Conservation (phyloP, 2,797 vertebrate genomes). For the Tolypeutes matacus region DNA sequence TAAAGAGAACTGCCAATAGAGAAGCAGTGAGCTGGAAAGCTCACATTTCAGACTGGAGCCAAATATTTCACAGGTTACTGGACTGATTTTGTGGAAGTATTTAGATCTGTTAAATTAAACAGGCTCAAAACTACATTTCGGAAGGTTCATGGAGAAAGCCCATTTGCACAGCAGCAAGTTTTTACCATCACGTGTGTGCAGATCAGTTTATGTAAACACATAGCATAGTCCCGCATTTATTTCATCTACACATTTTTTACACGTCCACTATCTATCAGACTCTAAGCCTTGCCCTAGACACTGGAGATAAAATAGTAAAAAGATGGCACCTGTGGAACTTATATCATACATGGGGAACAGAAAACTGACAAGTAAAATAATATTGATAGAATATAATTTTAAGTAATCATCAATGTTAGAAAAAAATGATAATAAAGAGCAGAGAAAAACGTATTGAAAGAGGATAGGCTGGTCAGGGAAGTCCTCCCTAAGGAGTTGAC, state of each 20-base stretch:
- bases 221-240: not conserved
- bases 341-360: not conserved
- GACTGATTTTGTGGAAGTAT: not conserved
- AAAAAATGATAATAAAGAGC: not conserved
- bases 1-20: not conserved
- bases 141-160: not conserved
- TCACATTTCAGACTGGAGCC: not conserved
- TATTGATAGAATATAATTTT: slow-evolving; percentile 6
- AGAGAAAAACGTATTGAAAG: not conserved
- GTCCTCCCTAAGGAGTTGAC: not conserved
- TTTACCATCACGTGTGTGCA: too few species aligned
- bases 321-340: not conserved
- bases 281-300: not conserved
- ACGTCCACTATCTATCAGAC: not conserved
- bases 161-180: too few species aligned
- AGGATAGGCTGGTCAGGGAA: not conserved
- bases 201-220: not conserved
- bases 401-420: not conserved
- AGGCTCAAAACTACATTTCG: not conserved
- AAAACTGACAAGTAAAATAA: not conserved
- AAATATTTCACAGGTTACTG: not conserved
- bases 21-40: not conserved
- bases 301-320: not conserved
- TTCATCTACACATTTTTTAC: not conserved
- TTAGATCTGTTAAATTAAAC: not conserved